Percentiles rank a stretch among this genome's conserved stretches.
Conservation (phyloP, 1,140 invertebrate species). For the Rhynchophorus ferrugineus region DNA sequence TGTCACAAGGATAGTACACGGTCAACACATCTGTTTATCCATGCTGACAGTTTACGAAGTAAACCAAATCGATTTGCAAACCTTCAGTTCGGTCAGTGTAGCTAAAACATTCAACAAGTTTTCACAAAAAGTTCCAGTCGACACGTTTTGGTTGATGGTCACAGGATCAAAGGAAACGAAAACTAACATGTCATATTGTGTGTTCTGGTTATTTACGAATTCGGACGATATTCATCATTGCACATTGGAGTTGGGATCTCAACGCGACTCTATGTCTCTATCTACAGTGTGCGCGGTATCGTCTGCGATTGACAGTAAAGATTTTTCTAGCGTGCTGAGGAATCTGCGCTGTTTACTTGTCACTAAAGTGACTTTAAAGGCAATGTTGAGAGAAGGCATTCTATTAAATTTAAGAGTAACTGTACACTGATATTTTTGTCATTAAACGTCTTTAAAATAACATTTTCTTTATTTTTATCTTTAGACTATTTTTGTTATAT, state of each 20-base stretch:
- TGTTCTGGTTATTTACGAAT: constrained; percentile 35
- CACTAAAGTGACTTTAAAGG: constrained; percentile 26
- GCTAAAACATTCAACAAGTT: constrained; percentile 29
- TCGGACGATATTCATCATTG: constrained; percentile 29
- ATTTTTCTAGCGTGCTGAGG: constrained; percentile 24
- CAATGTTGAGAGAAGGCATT: constrained; percentile 30
- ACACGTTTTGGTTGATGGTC: constrained; percentile 36
- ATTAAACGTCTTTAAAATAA: no score
- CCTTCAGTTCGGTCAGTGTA: constrained; percentile 21
- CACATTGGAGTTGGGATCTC: constrained; percentile 33
- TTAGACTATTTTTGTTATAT: no score
- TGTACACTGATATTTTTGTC: constrained; percentile 30
- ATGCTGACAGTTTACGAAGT: constrained; percentile 33
- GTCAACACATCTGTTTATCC: constrained; percentile 25
- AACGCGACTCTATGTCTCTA: constrained; percentile 27
- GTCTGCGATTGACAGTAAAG: constrained; percentile 25
- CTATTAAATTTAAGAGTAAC: constrained; percentile 33
- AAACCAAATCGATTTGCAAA: constrained; percentile 25
- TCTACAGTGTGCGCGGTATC: constrained; percentile 33
- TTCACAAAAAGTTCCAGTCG: constrained; percentile 27
- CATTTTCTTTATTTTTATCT: no score
- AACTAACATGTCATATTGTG: constrained; percentile 18
- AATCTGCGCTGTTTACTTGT: constrained; percentile 32
- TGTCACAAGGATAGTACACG: constrained; percentile 22
- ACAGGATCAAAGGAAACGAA: constrained; percentile 27